A percentile compares a stretch with the other conserved stretches of the same genome.
phyloP scores from a whole-genome alignment of 2,797 vertebrate species.

The Hoplostethus mediterraneus region DNA sequence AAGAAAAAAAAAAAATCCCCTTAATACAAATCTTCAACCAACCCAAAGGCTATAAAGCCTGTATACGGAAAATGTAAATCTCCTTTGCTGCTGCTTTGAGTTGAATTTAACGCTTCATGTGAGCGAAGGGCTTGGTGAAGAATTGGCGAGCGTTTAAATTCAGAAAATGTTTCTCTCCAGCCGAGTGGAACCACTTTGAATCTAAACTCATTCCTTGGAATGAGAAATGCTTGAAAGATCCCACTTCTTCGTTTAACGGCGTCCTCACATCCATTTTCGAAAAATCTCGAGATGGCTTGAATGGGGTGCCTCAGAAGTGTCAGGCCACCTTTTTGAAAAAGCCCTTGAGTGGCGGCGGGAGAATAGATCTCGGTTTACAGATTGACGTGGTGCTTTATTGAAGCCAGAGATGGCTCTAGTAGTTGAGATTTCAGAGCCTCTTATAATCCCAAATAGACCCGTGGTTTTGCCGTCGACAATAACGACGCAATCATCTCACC shows the following conservation, averaged over 20 bases:
- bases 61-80: slow-evolving; percentile 78
- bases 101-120: slow-evolving; percentile 83
- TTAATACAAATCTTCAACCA: slow-evolving; percentile 78
- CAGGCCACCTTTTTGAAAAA: slow-evolving; percentile 52
- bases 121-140: slow-evolving; percentile 72
- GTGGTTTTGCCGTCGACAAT: slow-evolving; percentile 14
- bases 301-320: slow-evolving; percentile 54
- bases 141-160: slow-evolving; percentile 81
- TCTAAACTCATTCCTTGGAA: slow-evolving; percentile 70
- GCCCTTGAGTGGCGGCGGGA: slow-evolving; percentile 41
- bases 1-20: slow-evolving; percentile 43
- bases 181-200: slow-evolving; percentile 76
- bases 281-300: slow-evolving; percentile 64
- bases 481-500: slow-evolving; percentile 28
- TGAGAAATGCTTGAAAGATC: slow-evolving; percentile 76
- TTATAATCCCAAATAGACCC: slow-evolving; percentile 38
- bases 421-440: slow-evolving; percentile 46
- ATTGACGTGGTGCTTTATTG: slow-evolving; percentile 51
- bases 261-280: slow-evolving; percentile 57
- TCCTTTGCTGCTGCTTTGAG: slow-evolving; percentile 77
- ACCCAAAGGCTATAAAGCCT: slow-evolving; percentile 75
- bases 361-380: slow-evolving; percentile 54
- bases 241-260: slow-evolving; percentile 67
- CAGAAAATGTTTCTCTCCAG: slow-evolving; percentile 81
- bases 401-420: slow-evolving; percentile 46